These are phyloP conservation scores for Megathymus violae DNA, from an alignment of 1,140 invertebrate species.

Conservation along the genomic window DNA sequence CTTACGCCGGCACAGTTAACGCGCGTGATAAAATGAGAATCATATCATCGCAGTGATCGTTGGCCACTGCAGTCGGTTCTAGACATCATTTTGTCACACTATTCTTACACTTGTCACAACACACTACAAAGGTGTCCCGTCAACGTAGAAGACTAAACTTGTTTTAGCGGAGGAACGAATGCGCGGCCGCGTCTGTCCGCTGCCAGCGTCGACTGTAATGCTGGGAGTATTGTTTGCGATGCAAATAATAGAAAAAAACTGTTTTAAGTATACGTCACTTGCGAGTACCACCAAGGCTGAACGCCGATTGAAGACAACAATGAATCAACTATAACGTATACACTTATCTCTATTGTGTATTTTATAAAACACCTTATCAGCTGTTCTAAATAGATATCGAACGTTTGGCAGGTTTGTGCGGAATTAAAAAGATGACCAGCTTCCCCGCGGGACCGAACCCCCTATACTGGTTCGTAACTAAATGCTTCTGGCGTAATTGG, in stretches of 20 bases:
- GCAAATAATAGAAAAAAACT: constrained; percentile 75
- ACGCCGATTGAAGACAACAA: constrained; percentile 45
- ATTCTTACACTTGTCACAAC: background rate
- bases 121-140: constrained; percentile 35
- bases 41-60: constrained; percentile 47
- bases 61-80: constrained; percentile 7
- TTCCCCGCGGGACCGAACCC: background rate
- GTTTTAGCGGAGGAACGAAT: constrained; percentile 26
- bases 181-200: constrained; percentile 58
- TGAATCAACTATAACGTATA: constrained; percentile 32
- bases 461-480: background rate
- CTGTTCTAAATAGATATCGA: background rate
- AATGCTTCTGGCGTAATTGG: constrained; percentile 2
- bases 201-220: constrained; percentile 61
- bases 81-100: constrained; percentile 7
- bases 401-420: constrained; percentile 1
- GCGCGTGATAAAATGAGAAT: constrained; percentile 53
- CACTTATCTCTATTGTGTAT: constrained; percentile 30
- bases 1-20: constrained; percentile 65
- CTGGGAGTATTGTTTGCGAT: constrained; percentile 65
- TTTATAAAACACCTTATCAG: constrained; percentile 26
- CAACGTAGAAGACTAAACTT: constrained; percentile 46
- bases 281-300: constrained; percentile 65
- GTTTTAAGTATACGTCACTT: constrained; percentile 71
- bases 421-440: background rate